A percentile compares a stretch with the other conserved stretches of the same genome.
Conservation (phyloP, 2,113 vertebrate species). For the Pipra filicauda region DNA sequence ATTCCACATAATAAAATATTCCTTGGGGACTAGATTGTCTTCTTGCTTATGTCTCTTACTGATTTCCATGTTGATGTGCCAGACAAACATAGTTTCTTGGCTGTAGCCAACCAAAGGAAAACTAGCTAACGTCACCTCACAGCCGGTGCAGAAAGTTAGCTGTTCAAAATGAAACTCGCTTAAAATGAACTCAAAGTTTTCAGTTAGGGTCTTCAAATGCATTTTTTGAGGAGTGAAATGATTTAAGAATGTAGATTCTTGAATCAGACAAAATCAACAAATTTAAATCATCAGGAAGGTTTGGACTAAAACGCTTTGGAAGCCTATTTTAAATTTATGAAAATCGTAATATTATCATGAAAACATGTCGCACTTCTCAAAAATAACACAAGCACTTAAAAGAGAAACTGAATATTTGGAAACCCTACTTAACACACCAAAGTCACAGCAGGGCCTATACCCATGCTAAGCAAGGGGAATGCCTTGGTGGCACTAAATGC, state of each 20-base stretch:
- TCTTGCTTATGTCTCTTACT: background rate
- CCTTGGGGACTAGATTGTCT: background rate
- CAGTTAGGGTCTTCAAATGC: background rate
- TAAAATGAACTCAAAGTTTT: background rate
- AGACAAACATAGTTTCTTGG: background rate
- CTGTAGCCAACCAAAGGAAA: background rate
- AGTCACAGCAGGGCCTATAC: background rate
- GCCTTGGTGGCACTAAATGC: background rate
- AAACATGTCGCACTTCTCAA: background rate
- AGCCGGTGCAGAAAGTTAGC: background rate
- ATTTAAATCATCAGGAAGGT: background rate
- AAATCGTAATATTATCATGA: background rate
- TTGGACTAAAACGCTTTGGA: background rate
- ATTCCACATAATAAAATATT: background rate
- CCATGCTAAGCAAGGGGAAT: background rate
- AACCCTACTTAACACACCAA: background rate
- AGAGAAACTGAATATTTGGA: background rate
- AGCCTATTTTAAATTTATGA: background rate
- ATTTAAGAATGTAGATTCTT: background rate
- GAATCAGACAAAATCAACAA: background rate
- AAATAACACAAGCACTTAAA: background rate
- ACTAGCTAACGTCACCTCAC: background rate
- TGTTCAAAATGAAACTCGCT: background rate
- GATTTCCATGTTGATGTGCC: background rate
- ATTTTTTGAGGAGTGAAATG: background rate